Conservation (phyloP, 92 coral and sea anemone genomes). For the Isaurus tuberculatus region DNA sequence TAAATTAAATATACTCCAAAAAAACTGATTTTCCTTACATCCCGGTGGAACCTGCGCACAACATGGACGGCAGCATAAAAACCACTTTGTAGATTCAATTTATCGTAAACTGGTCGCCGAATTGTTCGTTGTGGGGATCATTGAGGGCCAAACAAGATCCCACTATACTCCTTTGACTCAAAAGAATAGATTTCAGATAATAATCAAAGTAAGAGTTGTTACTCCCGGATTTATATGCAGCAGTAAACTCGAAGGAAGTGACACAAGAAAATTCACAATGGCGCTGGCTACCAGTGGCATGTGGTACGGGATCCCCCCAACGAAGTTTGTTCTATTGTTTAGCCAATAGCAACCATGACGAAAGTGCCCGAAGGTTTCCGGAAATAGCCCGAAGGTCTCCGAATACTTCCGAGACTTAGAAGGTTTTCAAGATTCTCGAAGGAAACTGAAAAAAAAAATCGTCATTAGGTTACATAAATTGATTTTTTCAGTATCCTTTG, state of each 20-base stretch:
- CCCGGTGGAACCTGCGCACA: constrained; percentile 63
- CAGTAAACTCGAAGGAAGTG: constrained; percentile 80
- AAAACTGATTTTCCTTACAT: constrained; percentile 66
- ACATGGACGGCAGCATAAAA: constrained; percentile 42
- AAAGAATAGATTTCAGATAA: constrained; percentile 45
- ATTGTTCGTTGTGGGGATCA: constrained; percentile 43
- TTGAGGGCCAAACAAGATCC: constrained; percentile 34
- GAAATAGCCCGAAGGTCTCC: constrained; percentile 62
- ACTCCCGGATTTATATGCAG: constrained; percentile 68
- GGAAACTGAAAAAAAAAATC: neutral
- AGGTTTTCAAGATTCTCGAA: neutral
- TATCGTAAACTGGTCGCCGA: constrained; percentile 52
- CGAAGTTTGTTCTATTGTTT: constrained; percentile 93
- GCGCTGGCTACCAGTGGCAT: constrained; percentile 99
- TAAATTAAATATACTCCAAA: constrained; percentile 61
- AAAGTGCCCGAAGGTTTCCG: constrained; percentile 81
- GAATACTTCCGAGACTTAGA: constrained; percentile 16
- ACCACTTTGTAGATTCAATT: constrained; percentile 28
- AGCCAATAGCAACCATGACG: constrained; percentile 97
- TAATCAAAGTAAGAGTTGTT: constrained; percentile 59
- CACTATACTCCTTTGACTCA: constrained; percentile 7
- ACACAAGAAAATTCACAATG: constrained; percentile 97
- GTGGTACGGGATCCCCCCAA: constrained; percentile 99
- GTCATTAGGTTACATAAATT: neutral
- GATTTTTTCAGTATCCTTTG: neutral